Evolutionary conservation across 2,797 vertebrate genomes (phyloP).

Genomic region (Cynopterus sphinx): DNA sequence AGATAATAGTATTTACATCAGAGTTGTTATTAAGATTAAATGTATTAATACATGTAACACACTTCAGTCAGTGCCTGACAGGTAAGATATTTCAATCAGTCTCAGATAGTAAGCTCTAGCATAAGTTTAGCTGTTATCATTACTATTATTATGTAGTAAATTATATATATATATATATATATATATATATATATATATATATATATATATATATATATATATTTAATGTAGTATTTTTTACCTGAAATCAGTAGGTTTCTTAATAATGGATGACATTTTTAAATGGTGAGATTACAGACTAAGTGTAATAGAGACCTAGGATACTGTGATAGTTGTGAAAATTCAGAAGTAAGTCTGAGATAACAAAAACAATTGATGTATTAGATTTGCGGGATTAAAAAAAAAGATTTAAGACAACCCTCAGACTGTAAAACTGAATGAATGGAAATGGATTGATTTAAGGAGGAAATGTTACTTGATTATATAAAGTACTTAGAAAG

Average conservation of each 20-base stretch:
- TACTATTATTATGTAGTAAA: background rate
- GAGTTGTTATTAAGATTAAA: constrained; percentile 44
- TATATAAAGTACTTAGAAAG: constrained; percentile 32
- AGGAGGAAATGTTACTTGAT: constrained; percentile 19
- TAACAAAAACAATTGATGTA: background rate
- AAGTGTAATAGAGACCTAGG: background rate
- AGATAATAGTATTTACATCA: background rate
- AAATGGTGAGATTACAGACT: background rate
- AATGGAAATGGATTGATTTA: constrained; percentile 5
- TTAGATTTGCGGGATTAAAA: constrained; percentile 4
- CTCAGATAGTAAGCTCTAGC: background rate
- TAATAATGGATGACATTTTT: background rate
- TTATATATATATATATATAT: background rate
- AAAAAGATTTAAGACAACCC: background rate
- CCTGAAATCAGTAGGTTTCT: constrained; percentile 19
- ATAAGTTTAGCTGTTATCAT: constrained; percentile 6
- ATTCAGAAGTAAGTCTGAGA: constrained; percentile 37
- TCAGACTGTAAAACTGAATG: background rate
- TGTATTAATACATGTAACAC: background rate
- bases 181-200: background rate
- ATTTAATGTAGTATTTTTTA: background rate
- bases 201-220: background rate
- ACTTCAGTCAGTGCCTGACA: background rate
- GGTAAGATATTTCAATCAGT: background rate
- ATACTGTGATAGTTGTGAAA: background rate